These are phyloP conservation scores for Serranus cabrilla DNA, from an alignment of 2,797 vertebrate genomes.

Conservation along the genomic window DNA sequence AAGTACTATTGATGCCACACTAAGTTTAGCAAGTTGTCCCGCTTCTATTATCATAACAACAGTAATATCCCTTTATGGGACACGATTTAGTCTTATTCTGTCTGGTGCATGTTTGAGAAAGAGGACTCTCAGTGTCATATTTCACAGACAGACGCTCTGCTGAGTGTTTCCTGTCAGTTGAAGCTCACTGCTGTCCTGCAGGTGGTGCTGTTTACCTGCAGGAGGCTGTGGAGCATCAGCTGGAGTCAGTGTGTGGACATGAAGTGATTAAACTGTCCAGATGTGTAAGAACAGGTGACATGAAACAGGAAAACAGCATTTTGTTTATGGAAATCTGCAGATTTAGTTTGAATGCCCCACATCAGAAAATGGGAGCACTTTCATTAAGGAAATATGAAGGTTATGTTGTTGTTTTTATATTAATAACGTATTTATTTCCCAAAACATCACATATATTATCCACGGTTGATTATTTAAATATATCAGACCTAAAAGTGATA, in stretches of 20 bases:
- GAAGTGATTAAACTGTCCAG: neutral
- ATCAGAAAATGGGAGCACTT: fast-evolving
- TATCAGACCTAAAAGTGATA: too few relatives aligned
- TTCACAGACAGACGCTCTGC: neutral
- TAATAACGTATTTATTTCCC: neutral
- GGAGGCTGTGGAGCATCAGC: neutral
- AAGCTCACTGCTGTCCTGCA: constrained; percentile 45
- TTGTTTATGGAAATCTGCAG: neutral
- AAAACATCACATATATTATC: too few relatives aligned
- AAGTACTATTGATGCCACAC: too few relatives aligned
- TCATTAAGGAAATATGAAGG: neutral
- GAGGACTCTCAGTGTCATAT: neutral
- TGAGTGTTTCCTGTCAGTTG: neutral
- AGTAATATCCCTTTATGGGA: neutral
- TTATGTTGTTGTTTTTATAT: neutral
- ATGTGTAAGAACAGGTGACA: constrained; percentile 17
- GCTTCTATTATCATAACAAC: neutral
- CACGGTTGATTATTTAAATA: too few relatives aligned
- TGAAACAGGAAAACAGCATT: neutral
- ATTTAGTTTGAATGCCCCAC: neutral
- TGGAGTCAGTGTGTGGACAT: neutral
- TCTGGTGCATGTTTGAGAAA: neutral
- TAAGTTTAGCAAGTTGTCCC: neutral
- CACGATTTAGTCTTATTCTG: neutral
- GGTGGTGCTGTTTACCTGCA: constrained; percentile 64